A percentile compares a stretch with the other conserved stretches of the same genome.
phyloP scores from a whole-genome alignment of 2,888 invertebrate genomes.

The Lagria hirta region DNA sequence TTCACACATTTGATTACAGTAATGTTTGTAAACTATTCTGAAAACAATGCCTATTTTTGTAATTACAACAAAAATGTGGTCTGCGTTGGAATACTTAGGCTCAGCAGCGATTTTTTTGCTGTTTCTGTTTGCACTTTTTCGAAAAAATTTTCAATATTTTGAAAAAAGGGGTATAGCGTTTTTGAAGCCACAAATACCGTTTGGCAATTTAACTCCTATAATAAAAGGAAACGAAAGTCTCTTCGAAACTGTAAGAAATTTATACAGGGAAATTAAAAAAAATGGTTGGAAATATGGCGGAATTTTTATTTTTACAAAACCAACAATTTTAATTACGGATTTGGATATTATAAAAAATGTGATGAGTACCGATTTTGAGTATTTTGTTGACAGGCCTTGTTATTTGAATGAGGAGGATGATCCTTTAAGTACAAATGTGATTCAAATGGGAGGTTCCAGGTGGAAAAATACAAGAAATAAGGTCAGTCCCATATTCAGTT shows the following conservation, averaged over 20 bases:
- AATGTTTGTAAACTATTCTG: too few species aligned
- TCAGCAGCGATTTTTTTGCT: too few species aligned
- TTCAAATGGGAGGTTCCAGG: conserved; percentile 41
- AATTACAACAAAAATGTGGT: too few species aligned
- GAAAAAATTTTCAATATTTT: too few species aligned
- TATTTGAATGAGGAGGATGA: conserved; percentile 30
- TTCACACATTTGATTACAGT: too few species aligned
- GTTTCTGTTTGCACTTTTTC: too few species aligned
- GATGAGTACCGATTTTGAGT: conserved; percentile 8
- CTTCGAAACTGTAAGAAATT: neutral
- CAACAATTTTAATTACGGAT: conserved; percentile 1
- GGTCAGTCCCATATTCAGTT: conserved; percentile 21
- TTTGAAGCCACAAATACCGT: conserved; percentile 3
- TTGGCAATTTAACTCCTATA: neutral
- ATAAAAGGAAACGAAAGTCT: neutral
- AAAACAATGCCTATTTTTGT: too few species aligned
- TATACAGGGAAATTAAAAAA: conserved; percentile 2
- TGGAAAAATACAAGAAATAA: conserved; percentile 47
- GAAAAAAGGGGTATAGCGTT: neutral
- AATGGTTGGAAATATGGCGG: conserved; percentile 4
- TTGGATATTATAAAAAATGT: conserved; percentile 4
- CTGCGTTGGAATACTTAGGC: too few species aligned
- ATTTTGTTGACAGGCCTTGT: conserved; percentile 7
- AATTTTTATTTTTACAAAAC: conserved; percentile 4
- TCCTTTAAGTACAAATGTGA: conserved; percentile 50